Evolutionary conservation across 2,113 vertebrate species (phyloP).

Genomic region (Alces alces): DNA sequence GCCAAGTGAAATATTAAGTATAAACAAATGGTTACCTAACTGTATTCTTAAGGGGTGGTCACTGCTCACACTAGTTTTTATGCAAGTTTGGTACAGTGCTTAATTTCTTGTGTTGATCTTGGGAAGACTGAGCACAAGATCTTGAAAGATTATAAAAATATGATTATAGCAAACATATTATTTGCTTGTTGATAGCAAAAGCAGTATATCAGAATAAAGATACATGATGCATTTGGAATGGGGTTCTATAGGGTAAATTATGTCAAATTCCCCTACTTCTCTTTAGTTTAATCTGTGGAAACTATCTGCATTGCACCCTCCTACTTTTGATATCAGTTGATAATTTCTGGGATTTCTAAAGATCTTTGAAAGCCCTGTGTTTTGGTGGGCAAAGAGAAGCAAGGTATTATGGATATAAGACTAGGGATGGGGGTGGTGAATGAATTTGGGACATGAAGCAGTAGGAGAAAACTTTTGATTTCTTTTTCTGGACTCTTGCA

Average conservation of each 20-base stretch:
- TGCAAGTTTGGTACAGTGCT: neutral
- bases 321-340: neutral
- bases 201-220: neutral
- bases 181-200: neutral
- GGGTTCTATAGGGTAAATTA: neutral
- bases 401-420: neutral
- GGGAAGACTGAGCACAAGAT: neutral
- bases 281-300: neutral
- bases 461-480: neutral
- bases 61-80: neutral
- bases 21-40: neutral
- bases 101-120: neutral
- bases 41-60: neutral
- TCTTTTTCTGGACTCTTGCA: neutral
- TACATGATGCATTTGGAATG: neutral
- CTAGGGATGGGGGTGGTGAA: rapidly evolving
- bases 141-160: neutral
- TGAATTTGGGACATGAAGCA: neutral
- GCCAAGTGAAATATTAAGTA: neutral
- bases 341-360: neutral
- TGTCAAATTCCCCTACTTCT: neutral
- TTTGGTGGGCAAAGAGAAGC: neutral
- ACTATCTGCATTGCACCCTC: neutral
- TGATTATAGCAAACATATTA: no score
- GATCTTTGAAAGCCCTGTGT: neutral